Percentiles rank a stretch among this genome's conserved stretches.
Evolutionary conservation across 2,113 vertebrate species (phyloP).

Genomic region (Barnardius zonarius): DNA sequence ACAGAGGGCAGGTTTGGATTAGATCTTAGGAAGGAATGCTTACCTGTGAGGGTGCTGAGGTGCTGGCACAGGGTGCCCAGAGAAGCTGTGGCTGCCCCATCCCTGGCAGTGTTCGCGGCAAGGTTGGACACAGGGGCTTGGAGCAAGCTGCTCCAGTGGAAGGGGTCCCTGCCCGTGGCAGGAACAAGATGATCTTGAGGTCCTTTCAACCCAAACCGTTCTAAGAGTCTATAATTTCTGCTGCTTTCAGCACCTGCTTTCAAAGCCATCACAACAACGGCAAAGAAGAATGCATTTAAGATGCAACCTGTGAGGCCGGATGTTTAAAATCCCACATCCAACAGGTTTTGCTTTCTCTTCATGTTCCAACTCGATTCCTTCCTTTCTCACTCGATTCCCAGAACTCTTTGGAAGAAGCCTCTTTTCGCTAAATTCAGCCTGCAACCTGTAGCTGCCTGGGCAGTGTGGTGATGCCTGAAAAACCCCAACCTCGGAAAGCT

Average conservation of each 20-base stretch:
- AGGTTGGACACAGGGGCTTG: background rate
- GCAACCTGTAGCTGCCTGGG: slow-evolving; percentile 43
- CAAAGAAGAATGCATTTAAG: background rate
- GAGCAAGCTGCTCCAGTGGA: background rate
- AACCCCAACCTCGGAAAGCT: slow-evolving; percentile 29
- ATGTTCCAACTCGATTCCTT: background rate
- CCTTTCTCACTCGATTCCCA: background rate
- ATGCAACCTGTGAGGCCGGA: background rate
- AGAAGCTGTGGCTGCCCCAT: background rate
- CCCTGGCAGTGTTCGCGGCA: background rate
- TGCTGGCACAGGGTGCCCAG: background rate
- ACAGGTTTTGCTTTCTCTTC: background rate
- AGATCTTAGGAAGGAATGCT: background rate
- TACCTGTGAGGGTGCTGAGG: background rate
- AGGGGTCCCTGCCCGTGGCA: background rate
- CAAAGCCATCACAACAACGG: background rate
- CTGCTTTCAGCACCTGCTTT: background rate
- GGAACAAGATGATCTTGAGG: background rate
- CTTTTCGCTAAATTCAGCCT: slow-evolving; percentile 4
- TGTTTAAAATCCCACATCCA: background rate
- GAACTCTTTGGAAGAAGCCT: background rate
- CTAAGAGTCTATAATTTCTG: background rate
- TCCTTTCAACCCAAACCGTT: background rate
- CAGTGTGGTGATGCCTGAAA: slow-evolving; percentile 21
- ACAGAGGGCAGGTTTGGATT: background rate